These are phyloP conservation scores for Pseudolycoriella hygida DNA, from an alignment of 2,888 invertebrate genomes.

Conservation along the genomic window DNA sequence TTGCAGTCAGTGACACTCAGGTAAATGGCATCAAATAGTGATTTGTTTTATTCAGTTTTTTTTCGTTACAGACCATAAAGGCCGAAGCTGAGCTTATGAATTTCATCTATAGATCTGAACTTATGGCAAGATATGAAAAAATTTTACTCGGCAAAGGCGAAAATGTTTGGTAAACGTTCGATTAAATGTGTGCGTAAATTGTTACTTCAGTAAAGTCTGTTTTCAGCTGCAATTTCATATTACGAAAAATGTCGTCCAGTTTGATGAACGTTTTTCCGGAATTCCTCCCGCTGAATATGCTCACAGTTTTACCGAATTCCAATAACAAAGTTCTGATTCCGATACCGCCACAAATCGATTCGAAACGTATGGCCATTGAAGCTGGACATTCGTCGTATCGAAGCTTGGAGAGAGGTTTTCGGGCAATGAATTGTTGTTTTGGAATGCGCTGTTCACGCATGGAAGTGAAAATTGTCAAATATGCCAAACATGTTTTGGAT, in stretches of 20 bases:
- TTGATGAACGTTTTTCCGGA: neutral
- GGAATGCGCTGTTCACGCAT: slow-evolving; percentile 30
- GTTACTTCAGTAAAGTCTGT: too few species aligned
- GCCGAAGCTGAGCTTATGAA: slow-evolving; percentile 64
- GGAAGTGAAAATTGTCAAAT: slow-evolving; percentile 41
- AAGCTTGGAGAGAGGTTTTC: neutral
- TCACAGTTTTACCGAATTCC: slow-evolving; percentile 34
- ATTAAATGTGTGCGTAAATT: too few species aligned
- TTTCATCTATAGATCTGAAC: slow-evolving; percentile 49
- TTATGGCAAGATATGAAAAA: slow-evolving; percentile 57
- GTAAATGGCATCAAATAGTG: neutral
- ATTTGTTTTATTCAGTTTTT: neutral
- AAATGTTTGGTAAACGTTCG: slow-evolving; percentile 2
- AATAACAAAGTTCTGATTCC: slow-evolving; percentile 36
- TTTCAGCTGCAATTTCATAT: neutral
- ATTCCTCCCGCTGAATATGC: neutral
- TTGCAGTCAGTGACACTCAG: slow-evolving; percentile 73
- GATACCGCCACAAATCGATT: neutral
- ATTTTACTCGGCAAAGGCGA: slow-evolving; percentile 38
- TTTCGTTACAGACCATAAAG: slow-evolving; percentile 34
- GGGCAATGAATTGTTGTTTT: neutral
- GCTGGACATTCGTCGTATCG: neutral
- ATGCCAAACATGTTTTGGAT: slow-evolving; percentile 34
- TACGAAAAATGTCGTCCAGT: neutral
- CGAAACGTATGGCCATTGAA: neutral